Percentiles rank a stretch among this genome's conserved stretches.
phyloP scores from a whole-genome alignment of 2,888 invertebrate species.

The Diloba caeruleocephala region DNA sequence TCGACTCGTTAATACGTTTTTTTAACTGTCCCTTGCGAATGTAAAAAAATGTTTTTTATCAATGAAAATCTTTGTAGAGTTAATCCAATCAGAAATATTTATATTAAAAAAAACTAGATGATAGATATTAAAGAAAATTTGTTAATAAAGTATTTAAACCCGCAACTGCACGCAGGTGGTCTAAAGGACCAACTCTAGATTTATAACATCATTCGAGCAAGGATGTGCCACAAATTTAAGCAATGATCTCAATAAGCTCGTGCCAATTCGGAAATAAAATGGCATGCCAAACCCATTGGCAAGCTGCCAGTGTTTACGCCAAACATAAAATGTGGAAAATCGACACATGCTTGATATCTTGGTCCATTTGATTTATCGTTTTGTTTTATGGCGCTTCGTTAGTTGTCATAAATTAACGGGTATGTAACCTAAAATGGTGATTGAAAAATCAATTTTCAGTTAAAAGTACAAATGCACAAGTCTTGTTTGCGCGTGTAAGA shows the following conservation, averaged over 20 bases:
- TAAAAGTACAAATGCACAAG: too few relatives aligned
- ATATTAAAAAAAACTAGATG: background rate
- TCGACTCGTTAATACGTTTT: too few relatives aligned
- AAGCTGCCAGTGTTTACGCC: constrained; percentile 56
- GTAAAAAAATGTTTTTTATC: too few relatives aligned
- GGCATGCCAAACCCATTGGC: constrained; percentile 54
- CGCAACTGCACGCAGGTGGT: constrained; percentile 41
- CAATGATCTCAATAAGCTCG: constrained; percentile 71
- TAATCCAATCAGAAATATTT: too few relatives aligned
- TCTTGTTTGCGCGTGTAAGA: too few relatives aligned
- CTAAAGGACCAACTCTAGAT: constrained; percentile 46
- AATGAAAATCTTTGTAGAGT: too few relatives aligned
- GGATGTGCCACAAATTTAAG: constrained; percentile 58
- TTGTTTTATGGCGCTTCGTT: constrained; percentile 41
- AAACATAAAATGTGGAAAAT: constrained; percentile 56
- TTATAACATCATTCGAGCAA: constrained; percentile 51
- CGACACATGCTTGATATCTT: constrained; percentile 60
- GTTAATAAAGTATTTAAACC: constrained; percentile 40
- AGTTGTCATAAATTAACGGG: constrained; percentile 41
- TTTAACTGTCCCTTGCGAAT: too few relatives aligned
- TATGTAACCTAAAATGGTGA: constrained; percentile 2
- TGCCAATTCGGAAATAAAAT: constrained; percentile 69
- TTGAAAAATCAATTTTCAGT: constrained; percentile 17
- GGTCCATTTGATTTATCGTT: constrained; percentile 52
- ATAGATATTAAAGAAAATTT: constrained; percentile 1